Evolutionary conservation across 2,888 invertebrate genomes (phyloP), one percentile per base, ranked within the genome.

Genomic region (Stenotaenia linearis): DNA sequence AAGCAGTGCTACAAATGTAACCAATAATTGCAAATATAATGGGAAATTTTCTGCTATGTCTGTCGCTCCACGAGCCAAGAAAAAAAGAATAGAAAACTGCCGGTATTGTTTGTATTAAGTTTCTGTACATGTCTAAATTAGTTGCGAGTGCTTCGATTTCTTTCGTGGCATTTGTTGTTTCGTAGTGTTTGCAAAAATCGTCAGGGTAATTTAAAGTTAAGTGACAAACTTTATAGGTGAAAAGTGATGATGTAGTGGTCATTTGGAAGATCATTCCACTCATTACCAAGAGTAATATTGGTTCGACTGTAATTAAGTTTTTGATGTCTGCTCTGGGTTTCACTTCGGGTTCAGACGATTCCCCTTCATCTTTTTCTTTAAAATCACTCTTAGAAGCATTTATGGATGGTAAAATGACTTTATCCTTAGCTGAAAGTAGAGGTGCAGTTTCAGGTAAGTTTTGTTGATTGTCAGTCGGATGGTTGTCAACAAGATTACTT

Each of bases 11-110:
- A n/a, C 45, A n/a, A 1, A 61, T 1, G 30, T 28, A 21, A 18
- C 78, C 78, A 1, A 78, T 12, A 6, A n/a, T 25, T 18, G 78
- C 61, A 10, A 78, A n/a, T 0, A 87, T 81, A 75, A 88, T 83
- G 6, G 88, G 86, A 75, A 86, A 83, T 83, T 88, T 88, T n/a
- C 87, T 83, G 0, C 87, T 86, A 80, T 85, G 85, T 37, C 83
- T 83, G 82, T 88, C 88, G 74, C 86, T 85, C 84, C 85, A 84
- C 0, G 78, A 30, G 7, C 78, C 78, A n/a, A 78, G 61, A 23
- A 78, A 78, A n/a, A 56, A 30, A 15, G 61, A 50, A n/a, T 50
- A 50, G 9, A 40, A 3, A 45, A 37, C 28, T 21, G 21, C 37
- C 3, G 37, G 77, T 2, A 45, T 1, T 6, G 77, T 77, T 40